These are phyloP conservation scores for Hipparchia semele DNA, from an alignment of 2,888 invertebrate species.

Conservation along the genomic window DNA sequence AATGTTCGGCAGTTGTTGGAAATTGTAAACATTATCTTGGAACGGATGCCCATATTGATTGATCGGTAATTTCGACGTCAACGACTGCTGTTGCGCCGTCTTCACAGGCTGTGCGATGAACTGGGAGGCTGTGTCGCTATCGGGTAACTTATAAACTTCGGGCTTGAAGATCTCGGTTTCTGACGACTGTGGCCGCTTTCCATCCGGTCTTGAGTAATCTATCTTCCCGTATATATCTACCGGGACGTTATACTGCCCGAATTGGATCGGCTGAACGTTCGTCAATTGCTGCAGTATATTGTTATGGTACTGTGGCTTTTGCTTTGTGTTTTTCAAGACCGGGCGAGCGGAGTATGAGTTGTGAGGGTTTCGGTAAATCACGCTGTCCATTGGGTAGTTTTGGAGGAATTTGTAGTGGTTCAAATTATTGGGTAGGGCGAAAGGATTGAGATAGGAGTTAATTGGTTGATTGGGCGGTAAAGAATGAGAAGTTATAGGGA, in stretches of 20 bases:
- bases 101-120: conserved; percentile 68
- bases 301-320: conserved; percentile 61
- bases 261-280: conserved; percentile 69
- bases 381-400: conserved; percentile 67
- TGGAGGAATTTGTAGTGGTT: conserved; percentile 72
- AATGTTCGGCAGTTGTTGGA: conserved; percentile 62
- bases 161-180: conserved; percentile 68
- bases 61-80: conserved; percentile 28
- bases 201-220: conserved; percentile 59
- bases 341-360: conserved; percentile 68
- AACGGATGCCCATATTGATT: conserved; percentile 53
- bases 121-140: conserved; percentile 68
- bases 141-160: conserved; percentile 70
- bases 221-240: conserved; percentile 66
- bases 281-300: conserved; percentile 68
- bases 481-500: conserved; percentile 55
- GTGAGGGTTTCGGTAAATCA: conserved; percentile 69
- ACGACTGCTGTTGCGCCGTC: conserved; percentile 69
- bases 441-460: conserved; percentile 75
- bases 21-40: conserved; percentile 55
- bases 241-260: conserved; percentile 69
- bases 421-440: conserved; percentile 63
- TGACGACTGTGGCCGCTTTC: conserved; percentile 47
- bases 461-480: conserved; percentile 70
- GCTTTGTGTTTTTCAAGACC: conserved; percentile 65